Base-by-base conservation (phyloP, 2,113 vertebrate genomes). In the Hemibagrus wyckioides region DNA sequence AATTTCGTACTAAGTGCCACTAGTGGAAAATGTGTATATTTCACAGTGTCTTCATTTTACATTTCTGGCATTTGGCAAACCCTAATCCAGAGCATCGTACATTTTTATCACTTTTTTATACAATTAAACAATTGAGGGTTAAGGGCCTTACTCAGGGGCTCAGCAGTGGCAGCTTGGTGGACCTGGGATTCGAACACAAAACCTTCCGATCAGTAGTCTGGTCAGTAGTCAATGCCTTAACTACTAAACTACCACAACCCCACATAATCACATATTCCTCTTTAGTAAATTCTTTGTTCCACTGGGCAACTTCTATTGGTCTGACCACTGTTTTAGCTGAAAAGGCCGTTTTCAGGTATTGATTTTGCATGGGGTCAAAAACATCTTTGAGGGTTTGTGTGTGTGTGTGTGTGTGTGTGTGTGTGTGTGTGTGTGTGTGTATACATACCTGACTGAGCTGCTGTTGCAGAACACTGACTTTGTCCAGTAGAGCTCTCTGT, bases 381-480 rank as follows among this genome's bases (percentile, higher is more conserved):
- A 50, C 13, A 6, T 41, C 13, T 17, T 13, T 76, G 13, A 13
- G 39, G 7, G 8, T 25, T 21, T 28, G 13, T 76, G 11, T 30
- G 6, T 57, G 67, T 36, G 30, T 73, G 30, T 44, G 33, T 71
- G 23, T 73, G 28, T 57, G 28, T 41, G 33, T 36, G 17, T 28
- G 41, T 13, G 9, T 48, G 17, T 9, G 23, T 1, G 36, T 76
- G n/a, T n/a, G 19, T 63, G 56, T 48, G 33, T 17, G 28, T 81
- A 54, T 41, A 19, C 65, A 73, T 92, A 99, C 98, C 97, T 99
- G 97, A 57, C 92, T 95, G 82, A 99, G 92, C 28, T 99, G 97
- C 17, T 98, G 94, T 57, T 99, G 97, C 0, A 99, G 92, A 48
- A 94, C 92, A 80, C 93, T 97, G 87, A 99, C 96, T 85, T 96